Percentiles rank a stretch among this genome's conserved stretches.
phyloP scores from a whole-genome alignment of 1,140 invertebrate species.

The Drosophila novamexicana region DNA sequence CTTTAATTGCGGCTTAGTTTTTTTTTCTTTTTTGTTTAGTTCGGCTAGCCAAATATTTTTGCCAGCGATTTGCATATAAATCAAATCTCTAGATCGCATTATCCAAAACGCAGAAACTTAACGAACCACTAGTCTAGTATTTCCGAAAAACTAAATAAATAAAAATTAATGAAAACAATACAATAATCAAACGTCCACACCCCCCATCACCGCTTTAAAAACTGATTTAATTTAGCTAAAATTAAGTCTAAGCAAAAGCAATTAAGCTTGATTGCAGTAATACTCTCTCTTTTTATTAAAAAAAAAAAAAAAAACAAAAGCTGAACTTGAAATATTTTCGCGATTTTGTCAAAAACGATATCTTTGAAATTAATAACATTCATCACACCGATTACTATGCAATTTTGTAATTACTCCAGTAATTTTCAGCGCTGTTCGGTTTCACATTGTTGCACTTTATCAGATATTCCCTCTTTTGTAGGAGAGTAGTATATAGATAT shows the following conservation, averaged over 20 bases:
- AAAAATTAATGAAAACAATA: no score
- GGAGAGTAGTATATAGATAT: neutral
- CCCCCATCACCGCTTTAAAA: no score
- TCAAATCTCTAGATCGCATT: constrained; percentile 24
- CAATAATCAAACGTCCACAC: no score
- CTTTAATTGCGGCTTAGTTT: constrained; percentile 55
- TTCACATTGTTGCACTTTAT: neutral
- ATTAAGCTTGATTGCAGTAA: no score
- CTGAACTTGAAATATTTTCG: neutral
- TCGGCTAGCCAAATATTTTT: constrained; percentile 14
- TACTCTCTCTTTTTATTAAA: neutral
- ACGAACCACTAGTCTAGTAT: neutral
- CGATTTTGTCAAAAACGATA: neutral
- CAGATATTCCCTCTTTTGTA: neutral
- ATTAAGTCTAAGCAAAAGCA: no score
- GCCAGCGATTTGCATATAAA: constrained; percentile 33
- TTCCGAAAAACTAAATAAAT: neutral
- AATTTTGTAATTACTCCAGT: neutral
- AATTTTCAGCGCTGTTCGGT: neutral
- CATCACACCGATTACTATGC: neutral
- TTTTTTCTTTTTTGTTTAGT: constrained; percentile 14
- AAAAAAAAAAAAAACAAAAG: neutral
- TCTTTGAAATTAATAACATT: neutral
- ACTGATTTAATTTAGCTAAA: no score
- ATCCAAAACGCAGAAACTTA: neutral